A percentile compares a stretch with the other conserved stretches of the same genome.
These are phyloP conservation scores for Oligia fasciuncula DNA, from an alignment of 2,888 invertebrate genomes.

Conservation along the genomic window DNA sequence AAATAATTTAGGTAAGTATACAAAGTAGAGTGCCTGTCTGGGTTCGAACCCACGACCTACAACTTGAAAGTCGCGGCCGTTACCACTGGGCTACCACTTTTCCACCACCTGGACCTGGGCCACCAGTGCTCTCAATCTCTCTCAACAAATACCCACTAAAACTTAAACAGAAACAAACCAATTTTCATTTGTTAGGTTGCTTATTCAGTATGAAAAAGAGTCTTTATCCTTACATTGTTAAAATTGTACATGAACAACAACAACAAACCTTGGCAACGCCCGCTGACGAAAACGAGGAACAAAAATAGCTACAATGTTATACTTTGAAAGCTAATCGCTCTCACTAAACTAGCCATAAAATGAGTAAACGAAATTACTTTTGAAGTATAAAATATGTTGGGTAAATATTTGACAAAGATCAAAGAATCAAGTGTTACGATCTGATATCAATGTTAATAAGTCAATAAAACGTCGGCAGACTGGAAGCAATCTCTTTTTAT, in stretches of 20 bases:
- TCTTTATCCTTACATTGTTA: constrained; percentile 6
- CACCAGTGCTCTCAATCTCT: too few relatives aligned
- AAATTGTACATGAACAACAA: constrained; percentile 22
- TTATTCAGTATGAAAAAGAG: constrained; percentile 8
- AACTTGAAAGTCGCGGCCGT: too few relatives aligned
- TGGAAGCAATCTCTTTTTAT: constrained; percentile 89
- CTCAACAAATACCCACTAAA: not conserved
- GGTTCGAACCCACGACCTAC: too few relatives aligned
- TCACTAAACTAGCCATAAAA: constrained; percentile 40
- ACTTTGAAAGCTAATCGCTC: constrained; percentile 40
- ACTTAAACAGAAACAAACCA: constrained; percentile 4
- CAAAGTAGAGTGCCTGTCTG: too few relatives aligned
- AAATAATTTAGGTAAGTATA: too few relatives aligned
- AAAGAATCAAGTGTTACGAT: constrained; percentile 89
- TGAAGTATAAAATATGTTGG: constrained; percentile 77
- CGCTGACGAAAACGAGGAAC: constrained; percentile 19
- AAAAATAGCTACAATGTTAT: constrained; percentile 25
- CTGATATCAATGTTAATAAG: constrained; percentile 90
- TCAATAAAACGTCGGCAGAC: constrained; percentile 88
- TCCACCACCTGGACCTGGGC: too few relatives aligned
- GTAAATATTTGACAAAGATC: constrained; percentile 86
- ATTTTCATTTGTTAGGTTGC: constrained; percentile 17
- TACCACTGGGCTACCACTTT: too few relatives aligned
- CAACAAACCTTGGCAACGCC: constrained; percentile 1
- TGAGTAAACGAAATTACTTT: constrained; percentile 51